phyloP scores from a whole-genome alignment of 2,113 vertebrate genomes.

The Carassius carassius region DNA sequence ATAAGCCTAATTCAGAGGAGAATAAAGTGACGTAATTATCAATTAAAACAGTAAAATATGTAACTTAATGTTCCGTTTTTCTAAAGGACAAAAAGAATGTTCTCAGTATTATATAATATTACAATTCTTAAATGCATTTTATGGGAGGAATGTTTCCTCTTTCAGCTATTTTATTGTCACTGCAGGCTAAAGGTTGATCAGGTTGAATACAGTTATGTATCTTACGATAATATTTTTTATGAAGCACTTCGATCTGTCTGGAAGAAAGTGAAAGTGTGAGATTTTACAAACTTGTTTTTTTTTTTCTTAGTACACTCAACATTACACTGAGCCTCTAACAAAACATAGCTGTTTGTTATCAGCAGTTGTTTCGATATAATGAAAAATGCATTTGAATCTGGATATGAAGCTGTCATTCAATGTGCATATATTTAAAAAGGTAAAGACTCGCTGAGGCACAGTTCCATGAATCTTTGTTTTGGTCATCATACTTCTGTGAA shows the following conservation, averaged over 20 bases:
- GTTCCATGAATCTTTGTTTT: neutral
- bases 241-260: neutral
- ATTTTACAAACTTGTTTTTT: neutral
- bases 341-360: neutral
- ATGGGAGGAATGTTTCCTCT: neutral
- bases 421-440: neutral
- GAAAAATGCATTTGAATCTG: neutral
- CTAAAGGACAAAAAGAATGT: neutral
- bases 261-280: neutral
- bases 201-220: neutral
- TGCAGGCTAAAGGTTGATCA: slow-evolving; percentile 10
- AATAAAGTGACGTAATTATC: too few species aligned
- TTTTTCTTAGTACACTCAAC: neutral
- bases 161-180: neutral
- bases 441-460: neutral
- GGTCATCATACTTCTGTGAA: neutral
- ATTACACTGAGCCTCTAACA: neutral
- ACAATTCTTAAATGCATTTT: neutral
- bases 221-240: neutral
- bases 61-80: too few species aligned
- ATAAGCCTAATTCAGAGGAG: too few species aligned
- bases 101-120: neutral
- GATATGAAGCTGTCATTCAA: neutral
- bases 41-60: too few species aligned
- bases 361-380: neutral